Base-by-base conservation (phyloP, 1,140 invertebrate species). In the Luehdorfia chinensis region DNA sequence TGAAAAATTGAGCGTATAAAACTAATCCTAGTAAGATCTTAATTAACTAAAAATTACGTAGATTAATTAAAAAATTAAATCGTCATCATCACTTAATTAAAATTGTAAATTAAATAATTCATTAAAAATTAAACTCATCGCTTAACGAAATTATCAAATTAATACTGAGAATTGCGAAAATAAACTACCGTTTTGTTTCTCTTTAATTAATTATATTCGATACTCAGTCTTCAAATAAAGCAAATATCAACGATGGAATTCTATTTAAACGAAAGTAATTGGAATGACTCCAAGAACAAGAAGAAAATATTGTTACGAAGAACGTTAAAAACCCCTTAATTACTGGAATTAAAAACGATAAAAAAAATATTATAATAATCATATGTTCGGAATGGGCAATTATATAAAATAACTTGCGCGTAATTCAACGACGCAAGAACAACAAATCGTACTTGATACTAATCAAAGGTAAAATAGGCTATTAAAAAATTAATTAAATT, bases 1-100 rank as follows among this genome's bases (percentile, higher is more conserved):
- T 75, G 70, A 81, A 65, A 69, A 77, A 80, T 78, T 81, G 74
- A 79, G 75, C 75, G 64, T 73, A 67, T 57, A 63, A 66, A 78
- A 76, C 59, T 76, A 75, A 72, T 43, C 41, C 56, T 70, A 65
- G 59, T 21, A 2, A 62, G 47, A 59, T 75, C 63, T 66, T 57
- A 67, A 53, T 66, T 54, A 54, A 49, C 23, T 25, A 51, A 53
- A 39, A 49, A 45, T 45, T 43, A 55, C 37, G 34, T 55, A 48
- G 44, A 55, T 55, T 54, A 33, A 52, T 48, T 72, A 60, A 50
- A 59, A 55, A 51, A 44, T 55, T 52, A 47, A 60, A 52, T 28
- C 5, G 44, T 50, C 49, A 49, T 50, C 49, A 49, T 55, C 16
- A 54, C 30, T 50, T 55, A 55, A 31, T 27, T 47, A 37, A 12